These are phyloP conservation scores for Prionace glauca DNA, from an alignment of 2,797 vertebrate genomes.

Conservation along the genomic window DNA sequence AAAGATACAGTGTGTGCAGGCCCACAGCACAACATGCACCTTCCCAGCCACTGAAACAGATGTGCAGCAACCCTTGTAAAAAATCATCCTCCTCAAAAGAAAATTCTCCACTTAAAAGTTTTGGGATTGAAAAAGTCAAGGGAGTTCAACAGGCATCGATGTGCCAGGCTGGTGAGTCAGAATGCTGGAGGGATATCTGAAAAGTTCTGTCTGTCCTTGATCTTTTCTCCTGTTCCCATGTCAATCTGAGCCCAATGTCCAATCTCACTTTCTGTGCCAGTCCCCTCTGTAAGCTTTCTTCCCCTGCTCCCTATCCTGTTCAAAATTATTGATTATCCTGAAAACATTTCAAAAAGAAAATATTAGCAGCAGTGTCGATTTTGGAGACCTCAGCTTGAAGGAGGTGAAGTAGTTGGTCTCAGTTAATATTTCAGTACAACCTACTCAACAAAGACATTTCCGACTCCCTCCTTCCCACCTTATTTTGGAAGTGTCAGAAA, in stretches of 20 bases:
- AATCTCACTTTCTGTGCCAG: background rate
- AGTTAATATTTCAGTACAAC: background rate
- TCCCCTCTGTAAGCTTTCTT: background rate
- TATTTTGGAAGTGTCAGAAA: background rate
- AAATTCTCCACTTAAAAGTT: background rate
- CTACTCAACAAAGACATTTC: background rate
- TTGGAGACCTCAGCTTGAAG: background rate
- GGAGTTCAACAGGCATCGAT: background rate
- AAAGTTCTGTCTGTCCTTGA: background rate
- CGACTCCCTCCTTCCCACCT: background rate
- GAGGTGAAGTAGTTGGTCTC: background rate
- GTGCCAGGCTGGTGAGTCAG: background rate
- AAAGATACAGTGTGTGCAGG: background rate
- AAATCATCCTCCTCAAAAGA: background rate
- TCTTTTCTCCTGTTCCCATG: background rate
- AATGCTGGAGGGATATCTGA: background rate
- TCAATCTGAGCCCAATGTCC: background rate
- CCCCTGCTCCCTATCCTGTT: background rate
- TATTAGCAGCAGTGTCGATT: background rate
- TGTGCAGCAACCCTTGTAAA: background rate
- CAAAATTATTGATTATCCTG: background rate
- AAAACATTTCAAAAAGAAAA: background rate
- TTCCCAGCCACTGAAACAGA: background rate
- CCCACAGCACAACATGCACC: background rate
- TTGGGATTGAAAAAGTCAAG: background rate